phyloP scores from a whole-genome alignment of 2,888 invertebrate species.

The Ligdia adustata region DNA sequence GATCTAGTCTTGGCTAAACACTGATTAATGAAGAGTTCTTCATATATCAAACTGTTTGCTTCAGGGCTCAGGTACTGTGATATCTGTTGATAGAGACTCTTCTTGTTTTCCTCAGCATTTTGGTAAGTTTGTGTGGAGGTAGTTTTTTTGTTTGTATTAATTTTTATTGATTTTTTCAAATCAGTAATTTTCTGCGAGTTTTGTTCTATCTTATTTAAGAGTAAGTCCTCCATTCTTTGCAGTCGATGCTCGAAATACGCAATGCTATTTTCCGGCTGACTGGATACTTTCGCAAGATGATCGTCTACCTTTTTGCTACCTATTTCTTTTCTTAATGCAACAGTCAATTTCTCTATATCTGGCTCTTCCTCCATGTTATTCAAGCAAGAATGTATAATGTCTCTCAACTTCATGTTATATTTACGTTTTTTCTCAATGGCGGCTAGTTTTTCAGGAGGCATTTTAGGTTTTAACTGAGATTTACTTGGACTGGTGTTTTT shows the following conservation, averaged over 20 bases:
- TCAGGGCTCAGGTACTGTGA: slow-evolving; percentile 65
- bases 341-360: slow-evolving; percentile 27
- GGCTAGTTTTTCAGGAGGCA: slow-evolving; percentile 64
- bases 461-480: slow-evolving; percentile 45
- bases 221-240: slow-evolving; percentile 63
- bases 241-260: slow-evolving; percentile 63
- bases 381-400: slow-evolving; percentile 65
- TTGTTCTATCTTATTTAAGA: slow-evolving; percentile 67
- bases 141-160: slow-evolving; percentile 36
- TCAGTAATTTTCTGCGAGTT: slow-evolving; percentile 64
- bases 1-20: slow-evolving; percentile 29
- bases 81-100: slow-evolving; percentile 64
- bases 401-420: slow-evolving; percentile 72
- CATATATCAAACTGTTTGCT: slow-evolving; percentile 64
- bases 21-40: slow-evolving; percentile 71
- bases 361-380: slow-evolving; percentile 52
- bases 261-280: slow-evolving; percentile 51
- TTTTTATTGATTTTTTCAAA: slow-evolving; percentile 48
- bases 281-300: slow-evolving; percentile 38
- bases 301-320: slow-evolving; percentile 11
- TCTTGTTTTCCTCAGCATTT: slow-evolving; percentile 57
- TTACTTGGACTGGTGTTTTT: slow-evolving; percentile 13
- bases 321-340: slow-evolving; percentile 24
- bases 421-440: slow-evolving; percentile 70
- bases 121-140: slow-evolving; percentile 51